Percentiles rank a stretch among this genome's conserved stretches.
Evolutionary conservation across 2,888 invertebrate genomes (phyloP).

Genomic region (Alcis repandata): DNA sequence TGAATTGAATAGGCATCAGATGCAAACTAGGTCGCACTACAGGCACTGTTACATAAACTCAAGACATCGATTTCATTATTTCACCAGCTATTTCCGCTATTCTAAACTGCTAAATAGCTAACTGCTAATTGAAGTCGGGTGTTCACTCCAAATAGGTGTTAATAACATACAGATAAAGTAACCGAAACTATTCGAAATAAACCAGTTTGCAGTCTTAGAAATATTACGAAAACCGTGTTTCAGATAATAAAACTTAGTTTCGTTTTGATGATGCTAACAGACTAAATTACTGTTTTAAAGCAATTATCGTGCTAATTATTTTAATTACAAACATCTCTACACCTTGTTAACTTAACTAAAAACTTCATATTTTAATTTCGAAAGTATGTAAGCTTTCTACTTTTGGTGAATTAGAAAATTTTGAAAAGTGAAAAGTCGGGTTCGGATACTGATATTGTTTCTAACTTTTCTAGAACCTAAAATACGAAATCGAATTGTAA

Average conservation of each 20-base stretch:
- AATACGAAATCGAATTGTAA: too few relatives aligned
- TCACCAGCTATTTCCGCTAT: conserved; percentile 13
- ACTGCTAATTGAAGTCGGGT: conserved; percentile 10
- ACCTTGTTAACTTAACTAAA: conserved; percentile 21
- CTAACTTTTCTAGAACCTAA: neutral
- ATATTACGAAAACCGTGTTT: neutral
- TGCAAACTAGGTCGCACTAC: conserved; percentile 44
- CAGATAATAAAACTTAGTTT: conserved; percentile 3
- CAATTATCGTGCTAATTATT: conserved; percentile 19
- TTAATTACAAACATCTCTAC: conserved; percentile 15
- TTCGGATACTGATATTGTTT: neutral
- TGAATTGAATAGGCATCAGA: conserved; percentile 51
- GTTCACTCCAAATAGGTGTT: neutral
- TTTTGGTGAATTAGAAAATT: conserved; percentile 11
- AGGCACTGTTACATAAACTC: conserved; percentile 26
- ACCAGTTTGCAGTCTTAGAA: neutral
- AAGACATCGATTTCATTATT: conserved; percentile 13
- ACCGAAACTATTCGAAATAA: conserved; percentile 2
- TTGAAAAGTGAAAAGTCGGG: conserved; percentile 6
- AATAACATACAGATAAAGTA: conserved; percentile 4
- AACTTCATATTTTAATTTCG: conserved; percentile 11
- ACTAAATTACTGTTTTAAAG: conserved; percentile 15
- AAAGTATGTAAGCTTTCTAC: conserved; percentile 15
- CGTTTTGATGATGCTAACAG: conserved; percentile 12
- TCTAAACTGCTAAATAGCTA: neutral